These are phyloP conservation scores for Montifringilla adamsi DNA, from an alignment of 2,113 vertebrate genomes.

Conservation along the genomic window DNA sequence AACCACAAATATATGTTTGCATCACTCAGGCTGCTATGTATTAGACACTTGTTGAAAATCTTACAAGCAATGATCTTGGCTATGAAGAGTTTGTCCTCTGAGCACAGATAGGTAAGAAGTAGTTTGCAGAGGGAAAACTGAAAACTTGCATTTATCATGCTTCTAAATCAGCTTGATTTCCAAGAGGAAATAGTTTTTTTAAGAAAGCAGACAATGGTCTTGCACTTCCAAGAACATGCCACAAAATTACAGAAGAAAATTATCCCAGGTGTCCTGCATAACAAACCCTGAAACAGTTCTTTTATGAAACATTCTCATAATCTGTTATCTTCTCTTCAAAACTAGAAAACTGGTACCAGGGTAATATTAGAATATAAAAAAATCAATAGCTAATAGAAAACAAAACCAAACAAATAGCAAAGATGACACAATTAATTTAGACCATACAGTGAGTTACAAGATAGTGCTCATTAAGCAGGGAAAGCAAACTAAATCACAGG, in stretches of 20 bases:
- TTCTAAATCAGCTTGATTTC: not conserved
- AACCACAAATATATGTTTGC: not conserved
- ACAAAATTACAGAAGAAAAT: not conserved
- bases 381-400: not conserved
- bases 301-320: not conserved
- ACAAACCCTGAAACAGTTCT: not conserved
- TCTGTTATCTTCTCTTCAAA: not conserved
- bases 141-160: not conserved
- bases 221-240: not conserved
- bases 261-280: not conserved
- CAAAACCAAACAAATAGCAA: not conserved
- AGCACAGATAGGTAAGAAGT: not conserved
- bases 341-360: not conserved
- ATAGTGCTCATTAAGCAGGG: not conserved
- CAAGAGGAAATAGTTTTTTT: not conserved
- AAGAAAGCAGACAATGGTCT: not conserved
- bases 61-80: not conserved
- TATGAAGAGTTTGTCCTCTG: not conserved
- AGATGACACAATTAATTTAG: not conserved
- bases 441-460: not conserved
- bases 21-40: not conserved
- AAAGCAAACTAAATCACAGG: not conserved
- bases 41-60: not conserved
- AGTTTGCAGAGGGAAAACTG: not conserved
- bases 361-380: not conserved